Evolutionary conservation across 2,888 invertebrate species (phyloP), one percentile per base, ranked within the genome.

Genomic region (Agonopterix alstromeriana): DNA sequence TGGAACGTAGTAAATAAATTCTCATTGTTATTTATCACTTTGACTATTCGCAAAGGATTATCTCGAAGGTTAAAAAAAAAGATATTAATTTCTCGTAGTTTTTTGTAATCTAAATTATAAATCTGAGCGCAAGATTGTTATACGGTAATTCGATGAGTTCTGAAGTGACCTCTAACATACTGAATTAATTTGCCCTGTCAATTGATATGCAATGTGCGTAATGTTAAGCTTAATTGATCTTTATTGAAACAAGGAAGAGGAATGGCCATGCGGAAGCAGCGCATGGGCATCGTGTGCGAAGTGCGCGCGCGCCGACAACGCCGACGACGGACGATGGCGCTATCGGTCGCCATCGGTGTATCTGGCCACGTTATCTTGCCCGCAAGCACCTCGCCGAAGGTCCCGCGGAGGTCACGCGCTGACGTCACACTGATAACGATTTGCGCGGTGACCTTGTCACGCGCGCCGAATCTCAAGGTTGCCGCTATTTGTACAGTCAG

Each of bases 391-490:
- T 83, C 81, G 66, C 67, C 73, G 65, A 73, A 73, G 74, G 74
- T 73, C 73, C 56, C 62, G 53, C 66, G 84, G 82, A 87, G 87
- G 87, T 88, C 83, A 77, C 70, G 63, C 70, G 76, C 74, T 84
- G 81, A 87, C 88, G 87, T 86, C 85, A 86, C 77, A 64, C 73
- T 87, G 88, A 88, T 88, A 88, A 88, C 85, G 81, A 86, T 87
- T 86, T 80, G 87, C 86, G 82, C 81, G 79, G 70, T 86, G 87
- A 86, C 87, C 87, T 87, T 88, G 87, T 77, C 84, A 79, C 78
- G 80, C 70, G 75, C 82, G 84, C 85, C 84, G 79, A 88, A 88
- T 80, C 73, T 77, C 87, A 87, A 88, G 87, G 87, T 84, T 74
- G 77, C 77, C 71, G 79, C 82, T 85, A 86, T 88, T 87, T 86